Base-by-base conservation (phyloP, 1,140 invertebrate species). In the Chelonus insularis region DNA sequence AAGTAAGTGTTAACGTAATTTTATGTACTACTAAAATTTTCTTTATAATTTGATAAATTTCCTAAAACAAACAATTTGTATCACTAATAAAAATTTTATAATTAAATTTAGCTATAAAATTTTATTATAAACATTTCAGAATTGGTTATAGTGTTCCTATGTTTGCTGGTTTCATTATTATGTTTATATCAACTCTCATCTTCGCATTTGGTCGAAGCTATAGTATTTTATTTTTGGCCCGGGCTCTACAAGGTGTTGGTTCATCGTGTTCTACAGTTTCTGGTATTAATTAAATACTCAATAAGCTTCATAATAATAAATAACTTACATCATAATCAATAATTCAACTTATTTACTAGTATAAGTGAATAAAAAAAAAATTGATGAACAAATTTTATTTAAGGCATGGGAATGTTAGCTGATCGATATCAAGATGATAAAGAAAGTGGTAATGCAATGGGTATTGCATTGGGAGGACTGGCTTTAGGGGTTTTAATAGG, bases 141-240 rank as follows among this genome's bases (percentile, higher is more conserved):
- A 97, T 99, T 77, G 97, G 97, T 64, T 99, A 99, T 83, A 98
- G 95, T 71, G 89, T 99, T 47, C 97, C 97, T 14, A 98, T 99
- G 96, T 99, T 99, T 76, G 89, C 91, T 3, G 97, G 97, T 12
- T 99, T 99, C 77, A 86, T 98, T 54, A 96, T 99, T 62, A 98
- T 99, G 95, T 99, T 99, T 77, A 76, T 98, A 11, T 99, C 97
- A 0, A 99, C 97, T 0, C 79, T 99, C 43, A 96, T 97, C 70
- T 99, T 99, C 81, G 96, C 96, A 1, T 97, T 98, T 79, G 96
- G 95, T 18, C 86, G 94, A 48, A 95, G 90, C 36, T 98, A 96
- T 75, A 77, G 88, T 14, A 90, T 97, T 1, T 82, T 98, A 16
- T 98, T 98, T 81, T 77, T 98, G 32, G 96, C 97, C 0, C 84